Conservation (phyloP, 2,797 vertebrate genomes). For the Garrulus glandarius region DNA sequence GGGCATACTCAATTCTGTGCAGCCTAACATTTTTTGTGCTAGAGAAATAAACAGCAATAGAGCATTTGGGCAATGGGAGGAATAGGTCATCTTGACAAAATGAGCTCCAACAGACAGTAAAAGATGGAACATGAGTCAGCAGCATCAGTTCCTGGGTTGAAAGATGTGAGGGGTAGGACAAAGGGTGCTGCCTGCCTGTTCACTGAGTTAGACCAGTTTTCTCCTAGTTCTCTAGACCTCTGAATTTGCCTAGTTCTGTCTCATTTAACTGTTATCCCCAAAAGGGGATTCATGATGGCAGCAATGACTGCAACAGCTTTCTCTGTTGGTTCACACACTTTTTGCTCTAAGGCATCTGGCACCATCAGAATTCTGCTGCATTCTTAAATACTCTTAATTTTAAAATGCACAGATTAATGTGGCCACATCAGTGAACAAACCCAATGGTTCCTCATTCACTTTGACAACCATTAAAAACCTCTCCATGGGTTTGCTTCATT, state of each 20-base stretch:
- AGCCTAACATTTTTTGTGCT: background rate
- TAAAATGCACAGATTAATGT: background rate
- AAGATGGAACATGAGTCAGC: background rate
- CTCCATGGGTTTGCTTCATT: background rate
- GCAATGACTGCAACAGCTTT: background rate
- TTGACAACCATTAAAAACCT: conserved; percentile 1
- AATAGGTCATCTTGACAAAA: background rate
- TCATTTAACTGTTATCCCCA: background rate
- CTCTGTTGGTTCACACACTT: background rate
- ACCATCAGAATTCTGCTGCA: background rate
- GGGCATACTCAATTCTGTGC: background rate
- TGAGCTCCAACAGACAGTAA: background rate
- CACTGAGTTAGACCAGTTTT: background rate
- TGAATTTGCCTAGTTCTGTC: background rate
- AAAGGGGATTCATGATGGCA: background rate
- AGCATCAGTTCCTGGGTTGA: background rate
- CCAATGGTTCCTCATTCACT: background rate
- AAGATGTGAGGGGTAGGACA: background rate
- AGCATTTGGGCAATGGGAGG: background rate
- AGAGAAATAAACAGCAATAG: background rate
- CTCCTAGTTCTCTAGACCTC: background rate
- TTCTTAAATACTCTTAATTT: conserved; percentile 1
- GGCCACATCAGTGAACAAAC: conserved; percentile 11
- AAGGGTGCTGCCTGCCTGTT: background rate
- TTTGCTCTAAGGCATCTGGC: background rate